phyloP scores from a whole-genome alignment of 2,888 invertebrate genomes.

The Polylopha cassiicola region DNA sequence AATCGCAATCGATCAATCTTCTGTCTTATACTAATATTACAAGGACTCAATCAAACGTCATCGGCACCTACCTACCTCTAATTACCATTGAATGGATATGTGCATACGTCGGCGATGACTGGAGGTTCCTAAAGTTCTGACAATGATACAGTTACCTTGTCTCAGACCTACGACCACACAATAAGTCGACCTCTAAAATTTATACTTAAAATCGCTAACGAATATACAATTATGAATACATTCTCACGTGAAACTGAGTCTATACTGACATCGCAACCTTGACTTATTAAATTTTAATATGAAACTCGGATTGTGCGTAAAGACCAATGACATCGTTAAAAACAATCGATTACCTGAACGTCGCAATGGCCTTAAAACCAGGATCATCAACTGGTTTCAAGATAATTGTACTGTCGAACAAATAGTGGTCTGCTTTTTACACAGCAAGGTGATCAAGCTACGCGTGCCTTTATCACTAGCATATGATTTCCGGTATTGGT shows the following conservation, averaged over 20 bases:
- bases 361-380: conserved; percentile 40
- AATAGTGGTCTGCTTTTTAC: conserved; percentile 48
- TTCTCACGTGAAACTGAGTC: conserved; percentile 59
- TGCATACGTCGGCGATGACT: conserved; percentile 21
- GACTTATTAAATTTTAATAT: conserved; percentile 32
- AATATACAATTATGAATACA: conserved; percentile 53
- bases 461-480: conserved; percentile 28
- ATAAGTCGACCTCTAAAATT: conserved; percentile 57
- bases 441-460: conserved; percentile 49
- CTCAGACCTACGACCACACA: conserved; percentile 56
- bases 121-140: conserved; percentile 32
- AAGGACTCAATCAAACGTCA: conserved; percentile 44
- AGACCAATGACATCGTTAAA: conserved; percentile 19
- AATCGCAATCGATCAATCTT: conserved; percentile 22
- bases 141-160: conserved; percentile 63
- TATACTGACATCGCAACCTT: conserved; percentile 40
- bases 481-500: conserved; percentile 41
- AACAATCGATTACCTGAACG: conserved; percentile 28
- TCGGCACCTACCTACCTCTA: conserved; percentile 48
- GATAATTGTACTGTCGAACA: conserved; percentile 36
- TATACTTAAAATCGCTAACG: conserved; percentile 54
- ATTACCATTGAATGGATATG: conserved; percentile 50
- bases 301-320: conserved; percentile 16
- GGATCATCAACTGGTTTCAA: conserved; percentile 39
- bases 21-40: conserved; percentile 40